Evolutionary conservation across 2,888 invertebrate genomes (phyloP).

Genomic region (Tachystola acroxantha): DNA sequence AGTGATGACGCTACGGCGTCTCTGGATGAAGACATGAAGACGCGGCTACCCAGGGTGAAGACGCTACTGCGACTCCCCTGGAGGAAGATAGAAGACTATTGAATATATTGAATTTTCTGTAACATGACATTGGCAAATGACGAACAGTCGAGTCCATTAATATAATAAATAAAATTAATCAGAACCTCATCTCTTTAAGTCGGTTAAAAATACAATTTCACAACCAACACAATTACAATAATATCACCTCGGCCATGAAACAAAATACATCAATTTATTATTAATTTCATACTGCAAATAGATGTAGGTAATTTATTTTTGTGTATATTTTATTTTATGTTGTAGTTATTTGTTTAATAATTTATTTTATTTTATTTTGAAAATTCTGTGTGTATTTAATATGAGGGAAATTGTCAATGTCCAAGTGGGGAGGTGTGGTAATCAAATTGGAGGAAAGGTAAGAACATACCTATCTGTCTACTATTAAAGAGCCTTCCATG

Average conservation of each 20-base stretch:
- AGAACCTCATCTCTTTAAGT: too few relatives aligned
- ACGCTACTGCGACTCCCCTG: too few relatives aligned
- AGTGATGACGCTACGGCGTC: too few relatives aligned
- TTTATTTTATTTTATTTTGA: constrained; percentile 22
- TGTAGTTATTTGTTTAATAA: constrained; percentile 18
- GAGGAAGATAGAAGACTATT: too few relatives aligned
- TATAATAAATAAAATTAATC: too few relatives aligned
- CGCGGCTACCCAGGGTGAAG: too few relatives aligned
- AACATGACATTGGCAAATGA: too few relatives aligned
- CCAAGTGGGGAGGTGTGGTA: constrained; percentile 78
- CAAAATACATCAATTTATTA: constrained; percentile 22
- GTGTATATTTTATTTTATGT: constrained; percentile 26
- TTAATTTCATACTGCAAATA: constrained; percentile 27
- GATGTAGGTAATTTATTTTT: constrained; percentile 42
- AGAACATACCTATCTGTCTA: too few relatives aligned
- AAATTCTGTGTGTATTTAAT: constrained; percentile 17
- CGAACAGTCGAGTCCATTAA: too few relatives aligned
- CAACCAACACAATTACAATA: constrained; percentile 5
- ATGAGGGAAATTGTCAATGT: constrained; percentile 91
- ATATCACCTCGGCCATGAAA: constrained; percentile 30
- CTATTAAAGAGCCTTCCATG: too few relatives aligned
- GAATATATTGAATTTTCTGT: too few relatives aligned
- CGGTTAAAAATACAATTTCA: constrained; percentile 2
- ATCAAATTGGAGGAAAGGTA: constrained; percentile 89
- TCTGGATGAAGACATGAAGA: too few relatives aligned